Conservation (phyloP, 2,113 vertebrate genomes). For the Chaetorhynchus papuensis region DNA sequence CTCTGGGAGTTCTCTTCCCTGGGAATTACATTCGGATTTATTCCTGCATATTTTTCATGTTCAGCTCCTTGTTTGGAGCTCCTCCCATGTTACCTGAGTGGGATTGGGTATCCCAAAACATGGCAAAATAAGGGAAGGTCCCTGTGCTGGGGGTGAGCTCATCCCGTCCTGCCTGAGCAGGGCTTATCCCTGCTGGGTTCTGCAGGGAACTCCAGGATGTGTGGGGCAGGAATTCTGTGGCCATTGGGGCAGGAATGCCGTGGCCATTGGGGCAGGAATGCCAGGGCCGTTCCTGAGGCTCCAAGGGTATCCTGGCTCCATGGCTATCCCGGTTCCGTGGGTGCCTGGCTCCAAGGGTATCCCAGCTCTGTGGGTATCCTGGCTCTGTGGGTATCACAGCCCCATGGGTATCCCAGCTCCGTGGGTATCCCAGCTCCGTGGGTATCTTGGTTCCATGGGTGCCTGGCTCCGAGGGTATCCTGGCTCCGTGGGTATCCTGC, state of each 20-base stretch:
- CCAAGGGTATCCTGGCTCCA: neutral
- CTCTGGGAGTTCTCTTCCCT: neutral
- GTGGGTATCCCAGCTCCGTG: too few species aligned
- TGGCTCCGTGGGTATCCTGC: too few species aligned
- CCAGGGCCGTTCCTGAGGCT: neutral
- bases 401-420: too few species aligned
- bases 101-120: neutral
- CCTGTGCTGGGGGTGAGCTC: neutral
- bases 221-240: neutral
- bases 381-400: too few species aligned
- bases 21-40: neutral
- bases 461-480: too few species aligned
- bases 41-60: neutral
- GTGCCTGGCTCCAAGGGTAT: too few species aligned
- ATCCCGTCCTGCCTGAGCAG: neutral
- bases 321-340: too few species aligned
- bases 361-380: too few species aligned
- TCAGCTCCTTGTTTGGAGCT: neutral
- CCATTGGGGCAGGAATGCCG: fast-evolving
- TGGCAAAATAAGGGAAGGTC: neutral
- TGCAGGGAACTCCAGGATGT: neutral
- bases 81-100: fast-evolving
- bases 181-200: neutral
- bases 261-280: fast-evolving
- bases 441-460: too few species aligned